phyloP scores from a whole-genome alignment of 2,113 vertebrate genomes.

The Tonatia bakeri region DNA sequence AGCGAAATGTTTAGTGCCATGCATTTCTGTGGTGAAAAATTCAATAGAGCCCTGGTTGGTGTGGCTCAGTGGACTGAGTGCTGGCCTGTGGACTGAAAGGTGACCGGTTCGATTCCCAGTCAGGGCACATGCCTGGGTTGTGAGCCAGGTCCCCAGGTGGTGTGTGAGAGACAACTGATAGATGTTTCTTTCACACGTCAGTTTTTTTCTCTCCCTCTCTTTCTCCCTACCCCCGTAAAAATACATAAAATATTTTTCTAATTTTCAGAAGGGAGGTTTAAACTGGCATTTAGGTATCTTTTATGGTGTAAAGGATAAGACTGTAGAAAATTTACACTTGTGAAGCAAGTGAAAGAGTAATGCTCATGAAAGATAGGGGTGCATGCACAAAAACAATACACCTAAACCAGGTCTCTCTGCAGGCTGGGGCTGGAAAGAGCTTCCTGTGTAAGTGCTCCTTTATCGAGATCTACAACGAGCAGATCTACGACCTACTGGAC shows the following conservation, averaged over 20 bases:
- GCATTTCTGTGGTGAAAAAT: conserved; percentile 16
- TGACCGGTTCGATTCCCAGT: too few species aligned
- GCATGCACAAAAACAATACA: neutral
- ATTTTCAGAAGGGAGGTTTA: neutral
- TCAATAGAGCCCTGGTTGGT: neutral
- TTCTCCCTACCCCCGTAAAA: too few species aligned
- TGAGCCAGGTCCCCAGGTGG: too few species aligned
- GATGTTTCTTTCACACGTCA: too few species aligned
- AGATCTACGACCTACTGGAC: conserved; percentile 96
- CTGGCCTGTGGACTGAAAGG: too few species aligned
- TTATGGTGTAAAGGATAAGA: neutral
- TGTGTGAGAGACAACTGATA: too few species aligned
- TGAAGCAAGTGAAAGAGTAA: neutral
- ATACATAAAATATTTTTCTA: too few species aligned
- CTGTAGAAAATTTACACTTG: neutral
- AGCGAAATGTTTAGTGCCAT: neutral
- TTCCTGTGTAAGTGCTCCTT: conserved; percentile 99
- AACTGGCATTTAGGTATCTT: neutral
- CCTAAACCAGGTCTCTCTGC: conserved; percentile 56
- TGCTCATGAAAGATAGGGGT: neutral
- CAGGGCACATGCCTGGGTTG: too few species aligned
- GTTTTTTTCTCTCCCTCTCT: too few species aligned
- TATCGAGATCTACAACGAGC: conserved; percentile 98
- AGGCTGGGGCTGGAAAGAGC: conserved; percentile 90
- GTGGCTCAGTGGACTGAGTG: too few species aligned